Evolutionary conservation across 1,140 invertebrate genomes (phyloP).

Genomic region (Conus betulinus): DNA sequence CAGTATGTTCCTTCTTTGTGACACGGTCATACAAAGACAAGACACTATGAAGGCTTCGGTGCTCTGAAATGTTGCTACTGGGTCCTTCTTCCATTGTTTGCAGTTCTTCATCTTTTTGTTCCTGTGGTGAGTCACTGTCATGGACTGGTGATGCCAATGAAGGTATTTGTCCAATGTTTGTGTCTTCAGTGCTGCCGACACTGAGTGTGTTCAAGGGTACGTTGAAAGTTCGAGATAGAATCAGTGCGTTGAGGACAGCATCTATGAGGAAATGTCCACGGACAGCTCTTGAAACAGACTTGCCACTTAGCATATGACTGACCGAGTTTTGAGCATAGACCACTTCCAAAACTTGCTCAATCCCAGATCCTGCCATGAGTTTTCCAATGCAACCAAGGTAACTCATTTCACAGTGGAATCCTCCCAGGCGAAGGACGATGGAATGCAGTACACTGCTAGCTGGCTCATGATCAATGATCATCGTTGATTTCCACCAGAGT

Average conservation of each 20-base stretch:
- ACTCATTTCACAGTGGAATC: slow-evolving; percentile 58
- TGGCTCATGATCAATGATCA: too few relatives aligned
- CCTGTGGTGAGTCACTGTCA: neutral
- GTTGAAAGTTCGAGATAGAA: slow-evolving; percentile 20
- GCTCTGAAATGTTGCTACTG: neutral
- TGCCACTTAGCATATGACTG: slow-evolving; percentile 71
- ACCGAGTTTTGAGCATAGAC: slow-evolving; percentile 61
- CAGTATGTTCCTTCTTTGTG: too few relatives aligned
- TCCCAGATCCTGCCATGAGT: slow-evolving; percentile 50
- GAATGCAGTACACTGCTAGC: slow-evolving; percentile 36
- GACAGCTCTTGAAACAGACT: slow-evolving; percentile 73
- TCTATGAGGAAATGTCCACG: slow-evolving; percentile 71
- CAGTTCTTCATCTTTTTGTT: neutral
- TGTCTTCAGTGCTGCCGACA: too few relatives aligned
- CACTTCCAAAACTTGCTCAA: slow-evolving; percentile 54
- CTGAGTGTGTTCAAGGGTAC: neutral
- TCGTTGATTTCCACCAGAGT: too few relatives aligned
- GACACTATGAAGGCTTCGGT: neutral
- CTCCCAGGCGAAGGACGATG: slow-evolving; percentile 46
- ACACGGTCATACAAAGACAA: too few relatives aligned
- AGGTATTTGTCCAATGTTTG: neutral
- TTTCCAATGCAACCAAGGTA: slow-evolving; percentile 52
- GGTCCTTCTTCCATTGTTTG: neutral
- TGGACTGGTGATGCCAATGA: too few relatives aligned
- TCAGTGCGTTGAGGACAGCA: slow-evolving; percentile 41